Evolutionary conservation across 1,140 invertebrate genomes (phyloP).

Genomic region (Drosophila orosa): DNA sequence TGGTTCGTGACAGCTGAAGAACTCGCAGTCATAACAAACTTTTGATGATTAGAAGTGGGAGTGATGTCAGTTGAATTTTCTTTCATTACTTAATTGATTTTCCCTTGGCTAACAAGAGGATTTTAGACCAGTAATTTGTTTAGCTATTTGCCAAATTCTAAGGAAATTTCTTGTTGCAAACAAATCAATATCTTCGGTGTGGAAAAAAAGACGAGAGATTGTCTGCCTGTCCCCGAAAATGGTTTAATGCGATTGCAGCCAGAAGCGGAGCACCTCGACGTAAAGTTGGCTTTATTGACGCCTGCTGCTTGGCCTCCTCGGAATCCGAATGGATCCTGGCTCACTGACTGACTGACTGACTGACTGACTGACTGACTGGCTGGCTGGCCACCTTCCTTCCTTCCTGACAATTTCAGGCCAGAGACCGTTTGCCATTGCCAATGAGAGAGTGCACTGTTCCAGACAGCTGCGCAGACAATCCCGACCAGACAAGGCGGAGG

Average conservation of each 20-base stretch:
- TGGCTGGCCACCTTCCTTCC: constrained; percentile 25
- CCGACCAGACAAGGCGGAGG: constrained; percentile 18
- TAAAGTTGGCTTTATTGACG: constrained; percentile 40
- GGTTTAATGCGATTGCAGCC: constrained; percentile 46
- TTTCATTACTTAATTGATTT: constrained; percentile 24
- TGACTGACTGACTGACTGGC: neutral
- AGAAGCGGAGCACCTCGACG: constrained; percentile 3
- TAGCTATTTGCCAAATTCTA: constrained; percentile 1
- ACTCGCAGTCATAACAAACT: constrained; percentile 6
- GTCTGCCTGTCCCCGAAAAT: constrained; percentile 52
- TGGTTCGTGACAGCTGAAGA: constrained; percentile 8
- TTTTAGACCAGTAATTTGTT: neutral
- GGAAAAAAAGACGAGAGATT: constrained; percentile 32
- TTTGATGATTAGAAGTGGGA: constrained; percentile 23
- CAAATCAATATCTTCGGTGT: constrained; percentile 45
- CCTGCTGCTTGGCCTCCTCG: constrained; percentile 28
- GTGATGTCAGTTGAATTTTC: neutral
- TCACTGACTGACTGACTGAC: constrained; percentile 11
- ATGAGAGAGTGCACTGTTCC: constrained; percentile 71
- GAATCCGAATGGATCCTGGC: constrained; percentile 5
- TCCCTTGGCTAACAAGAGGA: constrained; percentile 5
- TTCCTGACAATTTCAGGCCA: constrained; percentile 16
- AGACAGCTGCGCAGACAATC: constrained; percentile 62
- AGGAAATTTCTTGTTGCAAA: constrained; percentile 20
- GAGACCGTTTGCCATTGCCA: constrained; percentile 51